A percentile compares a stretch with the other conserved stretches of the same genome.
phyloP scores from a whole-genome alignment of 1,140 invertebrate species.

The Batillaria attramentaria region DNA sequence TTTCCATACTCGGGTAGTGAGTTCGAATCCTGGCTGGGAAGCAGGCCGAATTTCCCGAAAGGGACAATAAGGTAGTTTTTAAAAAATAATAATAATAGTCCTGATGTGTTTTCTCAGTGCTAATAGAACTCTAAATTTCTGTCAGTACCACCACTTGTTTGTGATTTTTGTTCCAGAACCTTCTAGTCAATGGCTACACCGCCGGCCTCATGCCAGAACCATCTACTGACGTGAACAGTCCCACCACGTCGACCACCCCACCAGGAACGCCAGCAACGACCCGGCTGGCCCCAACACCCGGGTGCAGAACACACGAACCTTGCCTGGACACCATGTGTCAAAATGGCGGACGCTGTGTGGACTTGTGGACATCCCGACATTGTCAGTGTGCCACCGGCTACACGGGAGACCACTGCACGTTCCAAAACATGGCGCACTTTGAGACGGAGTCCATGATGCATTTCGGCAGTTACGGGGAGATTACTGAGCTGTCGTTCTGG shows the following conservation, averaged over 20 bases:
- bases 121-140: too few relatives aligned
- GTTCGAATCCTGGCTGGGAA: background rate
- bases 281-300: slow-evolving; percentile 26
- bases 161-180: slow-evolving; percentile 38
- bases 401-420: slow-evolving; percentile 44
- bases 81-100: background rate
- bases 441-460: slow-evolving; percentile 47
- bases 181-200: slow-evolving; percentile 40
- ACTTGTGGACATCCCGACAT: slow-evolving; percentile 51
- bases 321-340: slow-evolving; percentile 45
- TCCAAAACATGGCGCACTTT: slow-evolving; percentile 56
- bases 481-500: slow-evolving; percentile 47
- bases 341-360: slow-evolving; percentile 56
- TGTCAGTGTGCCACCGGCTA: slow-evolving; percentile 55
- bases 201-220: slow-evolving; percentile 37
- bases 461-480: slow-evolving; percentile 38
- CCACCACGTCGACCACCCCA: slow-evolving; percentile 21
- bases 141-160: too few relatives aligned
- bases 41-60: background rate
- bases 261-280: background rate
- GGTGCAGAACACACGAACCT: slow-evolving; percentile 47
- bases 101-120: background rate
- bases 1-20: too few relatives aligned
- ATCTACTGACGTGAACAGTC: slow-evolving; percentile 34
- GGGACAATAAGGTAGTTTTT: background rate